phyloP scores from a whole-genome alignment of 2,113 vertebrate genomes.

The Elaphurus davidianus region DNA sequence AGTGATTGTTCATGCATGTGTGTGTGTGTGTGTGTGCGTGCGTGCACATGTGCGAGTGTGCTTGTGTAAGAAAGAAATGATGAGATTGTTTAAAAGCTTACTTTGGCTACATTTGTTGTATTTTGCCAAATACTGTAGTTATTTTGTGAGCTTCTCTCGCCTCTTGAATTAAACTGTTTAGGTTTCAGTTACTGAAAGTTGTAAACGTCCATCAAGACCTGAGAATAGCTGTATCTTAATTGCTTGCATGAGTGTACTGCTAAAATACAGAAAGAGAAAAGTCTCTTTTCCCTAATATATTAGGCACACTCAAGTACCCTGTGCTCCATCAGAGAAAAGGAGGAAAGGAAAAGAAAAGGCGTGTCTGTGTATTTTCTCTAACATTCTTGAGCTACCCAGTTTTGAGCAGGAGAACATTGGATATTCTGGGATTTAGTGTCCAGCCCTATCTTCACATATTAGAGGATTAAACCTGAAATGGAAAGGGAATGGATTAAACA shows the following conservation, averaged over 20 bases:
- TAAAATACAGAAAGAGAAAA: not conserved
- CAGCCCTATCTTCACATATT: not conserved
- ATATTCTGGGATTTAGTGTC: not conserved
- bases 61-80: not conserved
- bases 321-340: not conserved
- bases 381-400: not conserved
- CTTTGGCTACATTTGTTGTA: not conserved
- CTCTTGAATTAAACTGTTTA: constrained; percentile 26
- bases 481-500: not conserved
- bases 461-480: not conserved
- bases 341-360: not conserved
- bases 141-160: constrained; percentile 28
- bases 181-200: not conserved
- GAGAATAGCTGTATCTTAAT: not conserved
- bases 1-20: not conserved
- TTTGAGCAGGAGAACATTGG: not conserved
- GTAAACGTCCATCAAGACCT: not conserved
- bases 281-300: not conserved
- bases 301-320: not conserved
- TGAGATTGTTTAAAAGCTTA: not conserved
- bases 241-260: not conserved
- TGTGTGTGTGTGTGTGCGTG: not conserved
- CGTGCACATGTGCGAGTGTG: not conserved
- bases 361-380: not conserved
- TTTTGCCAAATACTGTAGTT: not conserved